Evolutionary conservation across 2,113 vertebrate species (phyloP).

Genomic region (Hydrochoerus hydrochaeris): DNA sequence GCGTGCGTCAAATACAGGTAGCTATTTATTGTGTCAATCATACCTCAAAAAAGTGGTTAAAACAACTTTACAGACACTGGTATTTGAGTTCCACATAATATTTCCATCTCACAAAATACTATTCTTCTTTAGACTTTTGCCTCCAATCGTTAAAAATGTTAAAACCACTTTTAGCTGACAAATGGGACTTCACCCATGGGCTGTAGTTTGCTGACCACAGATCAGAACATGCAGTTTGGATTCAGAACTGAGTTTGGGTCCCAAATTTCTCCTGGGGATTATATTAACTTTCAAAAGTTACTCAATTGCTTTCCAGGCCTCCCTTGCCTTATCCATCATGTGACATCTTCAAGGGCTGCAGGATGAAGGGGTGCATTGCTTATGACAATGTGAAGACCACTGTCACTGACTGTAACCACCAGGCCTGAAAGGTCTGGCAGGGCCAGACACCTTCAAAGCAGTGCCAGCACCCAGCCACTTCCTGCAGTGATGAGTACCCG

Average conservation of each 20-base stretch:
- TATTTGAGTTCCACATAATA: neutral
- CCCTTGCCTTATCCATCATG: neutral
- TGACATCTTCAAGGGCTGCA: neutral
- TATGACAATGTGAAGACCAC: neutral
- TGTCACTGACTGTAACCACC: neutral
- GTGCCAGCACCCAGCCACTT: neutral
- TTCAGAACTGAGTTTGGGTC: neutral
- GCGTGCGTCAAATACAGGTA: neutral
- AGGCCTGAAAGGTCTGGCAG: neutral
- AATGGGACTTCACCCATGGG: neutral
- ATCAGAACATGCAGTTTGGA: neutral
- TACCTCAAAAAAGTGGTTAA: neutral
- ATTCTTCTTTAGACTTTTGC: neutral
- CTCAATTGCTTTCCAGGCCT: neutral
- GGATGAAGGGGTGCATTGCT: neutral
- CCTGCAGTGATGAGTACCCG: neutral
- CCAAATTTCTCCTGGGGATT: neutral
- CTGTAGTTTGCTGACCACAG: neutral
- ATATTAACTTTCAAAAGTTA: neutral
- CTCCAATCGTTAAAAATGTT: neutral
- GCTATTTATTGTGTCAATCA: neutral
- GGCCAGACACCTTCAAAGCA: neutral
- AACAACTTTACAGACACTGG: neutral
- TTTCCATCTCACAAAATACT: neutral
- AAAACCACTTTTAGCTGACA: neutral